These are phyloP conservation scores for Spisula subtruncata DNA, from an alignment of 2,888 invertebrate genomes.

Conservation along the genomic window DNA sequence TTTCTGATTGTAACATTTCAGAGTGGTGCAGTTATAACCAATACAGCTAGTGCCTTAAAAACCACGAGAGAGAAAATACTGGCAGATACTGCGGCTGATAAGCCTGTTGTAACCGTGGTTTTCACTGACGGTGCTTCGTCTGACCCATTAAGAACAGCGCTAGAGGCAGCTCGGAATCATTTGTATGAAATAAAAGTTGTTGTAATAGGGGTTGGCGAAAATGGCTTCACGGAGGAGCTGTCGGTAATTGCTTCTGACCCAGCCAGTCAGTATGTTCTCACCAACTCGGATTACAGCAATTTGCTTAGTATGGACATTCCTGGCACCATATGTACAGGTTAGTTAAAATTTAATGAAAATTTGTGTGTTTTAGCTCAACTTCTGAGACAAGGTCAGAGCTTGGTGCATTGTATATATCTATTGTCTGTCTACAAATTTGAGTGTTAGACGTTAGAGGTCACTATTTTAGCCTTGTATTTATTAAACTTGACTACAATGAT, in stretches of 20 bases:
- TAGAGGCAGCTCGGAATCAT: not conserved
- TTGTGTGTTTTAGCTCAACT: no score
- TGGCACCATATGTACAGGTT: conserved; percentile 51
- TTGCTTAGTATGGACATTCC: conserved; percentile 33
- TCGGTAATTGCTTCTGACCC: conserved; percentile 42
- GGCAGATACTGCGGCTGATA: not conserved
- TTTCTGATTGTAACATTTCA: no score
- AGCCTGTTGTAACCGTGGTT: conserved; percentile 39
- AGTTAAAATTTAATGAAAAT: not conserved
- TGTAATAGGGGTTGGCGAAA: conserved; percentile 37
- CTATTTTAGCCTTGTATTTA: no score
- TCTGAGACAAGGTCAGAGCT: no score
- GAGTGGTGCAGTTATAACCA: conserved; percentile 46
- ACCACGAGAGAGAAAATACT: conserved; percentile 22
- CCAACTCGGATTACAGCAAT: not conserved
- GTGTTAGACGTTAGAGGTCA: no score
- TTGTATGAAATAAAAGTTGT: conserved; percentile 28
- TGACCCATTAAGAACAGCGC: not conserved
- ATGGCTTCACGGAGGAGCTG: conserved; percentile 22
- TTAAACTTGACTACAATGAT: no score
- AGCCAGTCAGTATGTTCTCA: not conserved
- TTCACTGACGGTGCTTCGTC: conserved; percentile 48
- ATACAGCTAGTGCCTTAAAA: conserved; percentile 56
- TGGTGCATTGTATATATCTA: no score
- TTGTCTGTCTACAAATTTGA: no score